Evolutionary conservation across 1,140 invertebrate species (phyloP), one percentile per base, ranked within the genome.

Genomic region (Leptestheria dahalacensis): DNA sequence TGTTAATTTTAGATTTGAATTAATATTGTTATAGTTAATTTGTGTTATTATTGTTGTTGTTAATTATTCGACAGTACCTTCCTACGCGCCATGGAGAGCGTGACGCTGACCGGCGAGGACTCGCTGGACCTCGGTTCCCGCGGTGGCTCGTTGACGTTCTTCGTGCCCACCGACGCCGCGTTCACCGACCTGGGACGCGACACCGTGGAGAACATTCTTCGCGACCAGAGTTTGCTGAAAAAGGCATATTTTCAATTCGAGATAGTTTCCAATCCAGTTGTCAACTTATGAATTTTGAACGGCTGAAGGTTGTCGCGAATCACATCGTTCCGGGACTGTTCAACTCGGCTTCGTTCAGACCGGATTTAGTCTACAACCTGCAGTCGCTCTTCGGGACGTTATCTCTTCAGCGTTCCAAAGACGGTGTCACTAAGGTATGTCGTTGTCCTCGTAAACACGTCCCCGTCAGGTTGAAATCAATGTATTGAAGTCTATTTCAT

Each of bases 151-250:
- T 75, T 73, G 57, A 78, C 77, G 3, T 70, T 78, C 12, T 76
- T 79, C 48, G 73, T 74, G 1, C 77, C 77, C 2, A 71, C 70
- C 3, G 74, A 79, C 61, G 64, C 68, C 15, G 77, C 77, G 21
- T 75, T 77, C 63, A 63, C 62, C 11, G 65, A 66, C 47, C 51
- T 60, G 24, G 58, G 58, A 20, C 25, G 20, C 18, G 21, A 24
- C 20, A 49, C 23, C 11, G 20, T 60, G 25, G 58, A 53, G 10
- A 25, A 50, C 4, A 26, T 49, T 41, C 11, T 60, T 26, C 49
- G 51, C 10, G 51, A 60, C 18, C 58, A 26, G 26, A 20, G 29
- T 26, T 33, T 60, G 4, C 48, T 60, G 20, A 60, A 41, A 52
- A 60, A 21, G 58, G 58, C 50, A n/a, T n/a, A 25, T n/a, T 52